Evolutionary conservation across 2,888 invertebrate species (phyloP), one percentile per base, ranked within the genome.

Genomic region (Caenorhabditis sp.): DNA sequence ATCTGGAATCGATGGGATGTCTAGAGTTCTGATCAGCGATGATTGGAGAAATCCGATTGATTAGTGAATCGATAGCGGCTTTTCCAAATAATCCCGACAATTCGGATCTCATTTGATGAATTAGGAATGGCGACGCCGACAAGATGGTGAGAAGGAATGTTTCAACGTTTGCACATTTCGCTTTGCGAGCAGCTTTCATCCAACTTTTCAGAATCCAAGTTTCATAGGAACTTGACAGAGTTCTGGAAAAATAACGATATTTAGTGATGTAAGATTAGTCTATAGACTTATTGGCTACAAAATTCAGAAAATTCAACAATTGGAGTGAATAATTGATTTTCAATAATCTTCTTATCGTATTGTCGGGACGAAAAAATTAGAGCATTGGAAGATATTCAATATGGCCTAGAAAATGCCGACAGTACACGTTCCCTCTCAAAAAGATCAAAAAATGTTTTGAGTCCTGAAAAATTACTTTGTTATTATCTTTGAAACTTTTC

Each of bases 201-300:
- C 73, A 74, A 7, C 17, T 60, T 14, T 59, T 49, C n/a, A 74
- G 21, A 10, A 66, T 7, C 61, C 62, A 69, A 20, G 59, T 63
- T n/a, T 69, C 73, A 21, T 67, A 61, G 43, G 43, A 43, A 17
- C 8, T 36, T 36, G 52, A 43, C 2, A 43, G 43, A 43, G 43
- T 12, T 43, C 43, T 43, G 43, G 43, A 43, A 43, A 17, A 10
- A 31, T 7, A 10, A 31, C 4, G 4, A 31, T 31, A 10, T 31
- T 31, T 7, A 4, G 31, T 7, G 10, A 31, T 31, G n/a, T n/a
- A n/a, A n/a, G n/a, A n/a, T n/a, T n/a, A n/a, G n/a, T n/a, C n/a
- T n/a, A n/a, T n/a, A n/a, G 10, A 36, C 10, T 5, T 36, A 8
- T 36, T 36, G 36, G 36, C 7, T 5, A 8, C 7, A 10, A 36